Evolutionary conservation across 2,113 vertebrate species (phyloP).

Genomic region (Hippocampus guttulatus): DNA sequence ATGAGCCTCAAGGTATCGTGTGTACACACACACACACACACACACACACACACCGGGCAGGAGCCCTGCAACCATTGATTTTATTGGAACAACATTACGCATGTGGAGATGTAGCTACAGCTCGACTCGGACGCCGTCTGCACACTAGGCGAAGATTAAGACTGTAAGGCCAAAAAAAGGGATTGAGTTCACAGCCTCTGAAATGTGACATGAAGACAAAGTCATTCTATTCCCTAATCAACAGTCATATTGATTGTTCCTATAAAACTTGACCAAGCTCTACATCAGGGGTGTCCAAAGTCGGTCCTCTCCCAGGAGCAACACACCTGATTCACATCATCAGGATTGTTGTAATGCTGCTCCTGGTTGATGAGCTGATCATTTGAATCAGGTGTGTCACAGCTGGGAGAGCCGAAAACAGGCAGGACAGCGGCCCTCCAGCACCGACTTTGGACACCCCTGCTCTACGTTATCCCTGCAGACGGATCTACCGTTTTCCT

Average conservation of each 20-base stretch:
- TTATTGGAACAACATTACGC: conserved; percentile 65
- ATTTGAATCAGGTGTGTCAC: too few species aligned
- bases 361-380: too few species aligned
- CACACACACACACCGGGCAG: conserved; percentile 43
- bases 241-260: conserved; percentile 22
- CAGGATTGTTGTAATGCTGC: too few species aligned
- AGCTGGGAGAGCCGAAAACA: too few species aligned
- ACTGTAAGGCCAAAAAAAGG: conserved; percentile 48
- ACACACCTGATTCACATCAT: too few species aligned
- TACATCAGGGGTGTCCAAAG: background rate
- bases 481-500: conserved; percentile 45
- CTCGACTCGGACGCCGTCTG: conserved; percentile 43
- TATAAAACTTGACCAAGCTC: conserved; percentile 10
- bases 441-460: too few species aligned
- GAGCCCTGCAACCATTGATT: conserved; percentile 40
- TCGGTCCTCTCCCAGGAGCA: too few species aligned
- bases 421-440: too few species aligned
- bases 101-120: conserved; percentile 57
- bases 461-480: conserved; percentile 25
- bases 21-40: conserved; percentile 47
- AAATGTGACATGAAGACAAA: conserved; percentile 35
- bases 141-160: conserved; percentile 18
- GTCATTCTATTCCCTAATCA: conserved; percentile 41
- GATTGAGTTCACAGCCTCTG: conserved; percentile 48
- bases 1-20: conserved; percentile 36